phyloP scores from a whole-genome alignment of 2,797 vertebrate species.

The Myioborus miniatus region DNA sequence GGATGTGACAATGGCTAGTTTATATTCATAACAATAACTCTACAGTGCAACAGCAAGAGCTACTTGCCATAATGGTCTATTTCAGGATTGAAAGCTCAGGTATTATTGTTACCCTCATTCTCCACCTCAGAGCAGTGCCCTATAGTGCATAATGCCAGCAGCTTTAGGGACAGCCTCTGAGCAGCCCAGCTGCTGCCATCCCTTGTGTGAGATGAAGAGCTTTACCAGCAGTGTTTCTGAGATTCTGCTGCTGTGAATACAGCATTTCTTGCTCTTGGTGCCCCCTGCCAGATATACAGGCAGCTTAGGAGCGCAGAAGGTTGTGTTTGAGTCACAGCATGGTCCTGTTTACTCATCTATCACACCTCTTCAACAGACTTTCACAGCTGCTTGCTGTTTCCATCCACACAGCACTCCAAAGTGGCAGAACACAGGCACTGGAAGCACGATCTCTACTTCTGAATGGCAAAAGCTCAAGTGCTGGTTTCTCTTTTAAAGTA shows the following conservation, averaged over 20 bases:
- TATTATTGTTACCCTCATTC: not conserved
- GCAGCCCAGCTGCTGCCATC: not conserved
- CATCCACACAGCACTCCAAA: not conserved
- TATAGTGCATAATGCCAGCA: not conserved
- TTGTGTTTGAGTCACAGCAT: not conserved
- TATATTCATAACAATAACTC: not conserved
- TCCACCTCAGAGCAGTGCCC: not conserved
- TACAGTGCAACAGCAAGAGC: not conserved
- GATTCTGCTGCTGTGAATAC: not conserved
- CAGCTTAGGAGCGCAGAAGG: not conserved
- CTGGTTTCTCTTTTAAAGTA: not conserved
- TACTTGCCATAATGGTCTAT: not conserved
- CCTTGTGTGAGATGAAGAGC: not conserved
- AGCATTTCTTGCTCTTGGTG: not conserved
- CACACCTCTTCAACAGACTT: not conserved
- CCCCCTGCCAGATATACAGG: not conserved
- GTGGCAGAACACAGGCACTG: not conserved
- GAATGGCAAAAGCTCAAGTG: not conserved
- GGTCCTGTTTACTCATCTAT: not conserved
- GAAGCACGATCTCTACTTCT: not conserved
- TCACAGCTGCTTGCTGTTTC: not conserved
- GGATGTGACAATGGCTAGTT: not conserved
- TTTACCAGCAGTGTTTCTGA: not conserved
- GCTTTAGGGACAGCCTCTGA: not conserved
- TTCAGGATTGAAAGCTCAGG: not conserved